Evolutionary conservation across 2,888 invertebrate species (phyloP).

Genomic region (Geophilus truncorum): DNA sequence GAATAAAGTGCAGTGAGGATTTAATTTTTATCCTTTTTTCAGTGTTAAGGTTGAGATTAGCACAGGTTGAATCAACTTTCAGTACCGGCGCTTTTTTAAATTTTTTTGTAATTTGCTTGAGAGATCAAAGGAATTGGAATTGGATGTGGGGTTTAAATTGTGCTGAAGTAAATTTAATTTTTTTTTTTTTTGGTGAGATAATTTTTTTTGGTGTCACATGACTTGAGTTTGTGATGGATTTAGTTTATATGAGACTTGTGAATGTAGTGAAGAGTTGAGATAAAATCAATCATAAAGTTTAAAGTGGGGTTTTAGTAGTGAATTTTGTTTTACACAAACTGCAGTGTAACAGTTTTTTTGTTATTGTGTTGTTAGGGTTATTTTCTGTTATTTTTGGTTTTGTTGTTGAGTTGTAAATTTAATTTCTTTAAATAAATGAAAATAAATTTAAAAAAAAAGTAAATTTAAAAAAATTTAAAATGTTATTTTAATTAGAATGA

Average conservation of each 20-base stretch:
- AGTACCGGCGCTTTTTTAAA: not conserved
- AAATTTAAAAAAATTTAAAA: too few species aligned
- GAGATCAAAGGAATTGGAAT: not conserved
- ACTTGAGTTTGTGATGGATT: conserved; percentile 7
- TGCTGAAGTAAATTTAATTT: not conserved
- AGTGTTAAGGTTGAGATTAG: not conserved
- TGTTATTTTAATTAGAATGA: too few species aligned
- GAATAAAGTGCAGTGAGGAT: not conserved
- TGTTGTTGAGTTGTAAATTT: not conserved
- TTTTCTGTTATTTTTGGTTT: not conserved
- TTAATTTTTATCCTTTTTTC: not conserved
- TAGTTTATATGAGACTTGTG: not conserved
- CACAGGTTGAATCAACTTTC: not conserved
- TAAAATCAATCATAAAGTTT: not conserved
- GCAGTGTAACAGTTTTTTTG: not conserved
- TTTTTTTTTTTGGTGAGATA: not conserved
- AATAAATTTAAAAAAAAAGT: not conserved
- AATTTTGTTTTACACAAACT: not conserved
- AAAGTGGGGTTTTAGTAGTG: conserved; percentile 12
- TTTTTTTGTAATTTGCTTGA: not conserved
- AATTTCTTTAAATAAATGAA: too few species aligned
- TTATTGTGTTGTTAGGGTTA: not conserved
- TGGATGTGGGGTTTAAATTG: not conserved
- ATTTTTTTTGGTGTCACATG: not conserved
- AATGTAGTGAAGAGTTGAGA: not conserved